These are phyloP conservation scores for Arizona elegans DNA, from an alignment of 2,113 vertebrate genomes.

Conservation along the genomic window DNA sequence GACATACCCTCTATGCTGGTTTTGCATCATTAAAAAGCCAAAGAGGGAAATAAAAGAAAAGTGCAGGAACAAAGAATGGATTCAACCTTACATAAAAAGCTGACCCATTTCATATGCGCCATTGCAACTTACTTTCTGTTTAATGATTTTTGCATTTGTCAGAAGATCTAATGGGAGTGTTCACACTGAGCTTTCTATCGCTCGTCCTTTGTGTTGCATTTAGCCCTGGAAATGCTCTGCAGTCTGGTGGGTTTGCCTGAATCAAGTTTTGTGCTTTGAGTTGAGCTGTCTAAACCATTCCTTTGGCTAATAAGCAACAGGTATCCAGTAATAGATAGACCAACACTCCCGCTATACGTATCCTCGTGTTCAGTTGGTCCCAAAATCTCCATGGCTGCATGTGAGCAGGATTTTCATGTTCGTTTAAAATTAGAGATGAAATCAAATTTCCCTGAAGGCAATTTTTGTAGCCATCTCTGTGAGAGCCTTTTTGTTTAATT, in stretches of 20 bases:
- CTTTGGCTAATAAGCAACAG: neutral
- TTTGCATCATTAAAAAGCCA: neutral
- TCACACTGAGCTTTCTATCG: conserved; percentile 4
- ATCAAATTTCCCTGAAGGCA: neutral
- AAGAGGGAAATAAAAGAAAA: neutral
- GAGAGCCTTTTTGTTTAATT: neutral
- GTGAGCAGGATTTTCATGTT: neutral
- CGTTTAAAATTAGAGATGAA: neutral
- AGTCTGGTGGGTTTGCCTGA: neutral
- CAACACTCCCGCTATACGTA: neutral
- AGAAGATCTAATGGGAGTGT: conserved; percentile 8
- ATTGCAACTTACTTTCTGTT: neutral
- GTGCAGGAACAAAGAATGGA: neutral
- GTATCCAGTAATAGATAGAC: neutral
- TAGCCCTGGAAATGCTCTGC: neutral
- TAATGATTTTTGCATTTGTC: conserved; percentile 19
- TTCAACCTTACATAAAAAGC: neutral
- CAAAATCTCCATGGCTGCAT: neutral
- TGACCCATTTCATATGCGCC: neutral
- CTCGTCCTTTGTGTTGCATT: conserved; percentile 1
- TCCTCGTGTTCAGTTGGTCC: neutral
- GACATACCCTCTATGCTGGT: neutral
- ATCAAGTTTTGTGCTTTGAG: neutral
- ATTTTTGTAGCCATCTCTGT: neutral
- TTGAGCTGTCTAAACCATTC: neutral